A percentile compares a stretch with the other conserved stretches of the same genome.
phyloP scores from a whole-genome alignment of 2,113 vertebrate species.

The Telmatochromis sp. region DNA sequence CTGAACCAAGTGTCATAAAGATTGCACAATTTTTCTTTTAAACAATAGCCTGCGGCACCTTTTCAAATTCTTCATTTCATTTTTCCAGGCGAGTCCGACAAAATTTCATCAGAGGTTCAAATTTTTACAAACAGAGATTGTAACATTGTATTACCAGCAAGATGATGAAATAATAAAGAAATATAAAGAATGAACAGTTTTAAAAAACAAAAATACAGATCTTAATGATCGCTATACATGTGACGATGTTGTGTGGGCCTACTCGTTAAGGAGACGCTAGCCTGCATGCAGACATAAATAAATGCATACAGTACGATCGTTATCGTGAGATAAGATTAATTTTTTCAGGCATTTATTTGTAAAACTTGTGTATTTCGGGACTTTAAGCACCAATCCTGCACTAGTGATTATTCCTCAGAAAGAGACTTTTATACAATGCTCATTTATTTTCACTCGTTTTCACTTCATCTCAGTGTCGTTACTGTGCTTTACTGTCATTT shows the following conservation, averaged over 20 bases:
- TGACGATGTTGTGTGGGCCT: background rate
- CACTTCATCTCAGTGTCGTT: background rate
- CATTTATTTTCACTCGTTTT: background rate
- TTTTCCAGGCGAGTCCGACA: background rate
- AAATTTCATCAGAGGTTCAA: background rate
- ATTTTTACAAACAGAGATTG: background rate
- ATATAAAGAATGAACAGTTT: background rate
- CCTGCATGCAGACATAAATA: background rate
- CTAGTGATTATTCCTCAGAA: fast-evolving
- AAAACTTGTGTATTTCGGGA: background rate
- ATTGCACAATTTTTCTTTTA: background rate
- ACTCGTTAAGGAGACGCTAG: background rate
- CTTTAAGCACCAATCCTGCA: background rate
- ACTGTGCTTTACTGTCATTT: background rate
- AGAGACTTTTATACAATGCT: background rate
- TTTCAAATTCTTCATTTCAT: background rate
- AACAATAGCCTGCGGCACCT: background rate
- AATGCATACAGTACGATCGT: background rate
- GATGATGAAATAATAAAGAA: background rate
- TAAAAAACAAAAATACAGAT: background rate
- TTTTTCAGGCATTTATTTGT: background rate
- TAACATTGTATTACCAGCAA: background rate
- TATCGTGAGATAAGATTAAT: fast-evolving
- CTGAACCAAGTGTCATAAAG: background rate
- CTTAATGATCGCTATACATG: background rate